These are phyloP conservation scores for Ctenomys sociabilis DNA, from an alignment of 2,113 vertebrate species.

Conservation along the genomic window DNA sequence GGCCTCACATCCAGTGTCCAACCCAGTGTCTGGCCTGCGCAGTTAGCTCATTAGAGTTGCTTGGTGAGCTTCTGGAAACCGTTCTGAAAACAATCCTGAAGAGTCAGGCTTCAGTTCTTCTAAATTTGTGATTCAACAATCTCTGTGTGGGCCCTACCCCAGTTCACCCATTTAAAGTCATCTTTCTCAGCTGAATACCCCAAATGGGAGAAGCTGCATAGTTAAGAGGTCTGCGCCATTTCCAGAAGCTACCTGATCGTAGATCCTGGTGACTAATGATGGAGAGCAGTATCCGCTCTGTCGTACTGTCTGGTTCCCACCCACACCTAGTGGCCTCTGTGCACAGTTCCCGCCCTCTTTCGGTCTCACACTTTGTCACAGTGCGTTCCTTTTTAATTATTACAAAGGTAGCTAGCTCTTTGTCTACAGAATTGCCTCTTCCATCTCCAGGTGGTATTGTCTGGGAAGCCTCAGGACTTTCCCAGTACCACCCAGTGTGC, in stretches of 20 bases:
- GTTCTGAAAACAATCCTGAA: neutral
- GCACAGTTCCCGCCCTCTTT: neutral
- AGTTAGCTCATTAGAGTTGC: neutral
- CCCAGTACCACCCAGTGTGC: neutral
- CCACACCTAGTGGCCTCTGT: neutral
- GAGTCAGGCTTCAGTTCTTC: slow-evolving; percentile 9
- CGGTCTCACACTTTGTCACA: neutral
- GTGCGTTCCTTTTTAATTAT: neutral
- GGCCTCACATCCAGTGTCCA: neutral
- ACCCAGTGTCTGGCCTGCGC: neutral
- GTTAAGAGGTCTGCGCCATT: neutral
- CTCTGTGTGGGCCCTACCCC: neutral
- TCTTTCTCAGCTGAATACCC: neutral
- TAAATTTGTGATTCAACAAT: neutral
- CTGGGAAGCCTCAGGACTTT: slow-evolving; percentile 19
- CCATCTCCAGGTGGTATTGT: slow-evolving; percentile 68
- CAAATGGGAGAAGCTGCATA: neutral
- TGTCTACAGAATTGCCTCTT: slow-evolving; percentile 49
- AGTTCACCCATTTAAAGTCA: neutral
- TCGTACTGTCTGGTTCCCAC: neutral
- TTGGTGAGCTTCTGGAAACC: neutral
- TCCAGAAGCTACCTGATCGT: neutral
- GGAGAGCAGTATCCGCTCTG: neutral
- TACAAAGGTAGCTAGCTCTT: neutral
- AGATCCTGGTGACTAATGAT: neutral